A percentile compares a stretch with the other conserved stretches of the same genome.
These are phyloP conservation scores for Opisthocomus hoazin DNA, from an alignment of 2,113 vertebrate genomes.

Conservation along the genomic window DNA sequence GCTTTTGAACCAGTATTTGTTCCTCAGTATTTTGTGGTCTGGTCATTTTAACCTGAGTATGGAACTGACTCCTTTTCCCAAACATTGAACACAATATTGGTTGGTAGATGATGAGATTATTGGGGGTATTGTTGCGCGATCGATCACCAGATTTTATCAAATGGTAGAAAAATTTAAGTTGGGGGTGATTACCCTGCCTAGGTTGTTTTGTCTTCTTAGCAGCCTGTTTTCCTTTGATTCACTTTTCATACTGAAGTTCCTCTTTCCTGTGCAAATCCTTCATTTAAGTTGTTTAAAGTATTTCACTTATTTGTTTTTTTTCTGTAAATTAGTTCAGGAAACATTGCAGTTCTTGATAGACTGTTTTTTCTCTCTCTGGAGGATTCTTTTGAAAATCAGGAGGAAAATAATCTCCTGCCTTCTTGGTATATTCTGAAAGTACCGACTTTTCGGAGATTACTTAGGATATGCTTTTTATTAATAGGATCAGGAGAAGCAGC, in stretches of 20 bases:
- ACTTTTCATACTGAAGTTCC: not conserved
- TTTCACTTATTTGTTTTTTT: not conserved
- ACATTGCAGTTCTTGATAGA: not conserved
- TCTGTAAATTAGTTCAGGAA: not conserved
- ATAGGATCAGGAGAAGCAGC: conserved; percentile 56
- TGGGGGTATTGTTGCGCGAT: not conserved
- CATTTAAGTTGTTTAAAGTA: not conserved
- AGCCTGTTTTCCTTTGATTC: not conserved
- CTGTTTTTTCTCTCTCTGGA: not conserved
- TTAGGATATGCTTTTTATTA: conserved; percentile 57
- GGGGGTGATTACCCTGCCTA: not conserved
- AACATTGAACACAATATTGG: not conserved
- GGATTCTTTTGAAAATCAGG: not conserved
- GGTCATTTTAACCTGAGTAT: not conserved
- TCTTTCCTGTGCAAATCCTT: not conserved
- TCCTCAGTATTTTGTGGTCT: not conserved
- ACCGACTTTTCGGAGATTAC: not conserved
- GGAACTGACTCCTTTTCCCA: not conserved
- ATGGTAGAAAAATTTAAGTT: not conserved
- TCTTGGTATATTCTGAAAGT: not conserved
- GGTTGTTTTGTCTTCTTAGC: not conserved
- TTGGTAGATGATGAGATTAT: not conserved
- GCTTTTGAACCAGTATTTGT: not conserved
- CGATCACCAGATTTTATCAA: not conserved
- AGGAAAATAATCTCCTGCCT: not conserved